Evolutionary conservation across 2,888 invertebrate species (phyloP).

Genomic region (Cosmopolites sordidus): DNA sequence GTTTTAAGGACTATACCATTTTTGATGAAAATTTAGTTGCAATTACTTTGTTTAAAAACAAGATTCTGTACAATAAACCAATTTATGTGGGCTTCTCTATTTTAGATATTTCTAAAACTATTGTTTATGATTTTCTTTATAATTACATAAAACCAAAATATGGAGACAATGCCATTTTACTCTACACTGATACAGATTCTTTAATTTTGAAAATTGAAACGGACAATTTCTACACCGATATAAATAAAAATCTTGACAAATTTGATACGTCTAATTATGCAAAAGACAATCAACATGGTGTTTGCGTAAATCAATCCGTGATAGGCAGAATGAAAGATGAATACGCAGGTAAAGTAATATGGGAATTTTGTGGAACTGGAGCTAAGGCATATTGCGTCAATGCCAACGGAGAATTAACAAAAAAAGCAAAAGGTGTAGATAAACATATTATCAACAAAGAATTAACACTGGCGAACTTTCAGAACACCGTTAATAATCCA

Average conservation of each 20-base stretch:
- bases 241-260: conserved; percentile 5
- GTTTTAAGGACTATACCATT: background rate
- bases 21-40: background rate
- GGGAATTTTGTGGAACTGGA: conserved; percentile 15
- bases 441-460: conserved; percentile 1
- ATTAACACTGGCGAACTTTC: no score
- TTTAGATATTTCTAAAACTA: conserved; percentile 4
- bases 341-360: conserved; percentile 8
- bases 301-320: conserved; percentile 13
- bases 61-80: background rate
- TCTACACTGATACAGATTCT: conserved; percentile 15
- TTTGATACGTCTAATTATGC: conserved; percentile 19
- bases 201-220: conserved; percentile 18
- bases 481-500: no score
- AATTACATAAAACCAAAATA: conserved; percentile 6
- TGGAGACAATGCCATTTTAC: conserved; percentile 8
- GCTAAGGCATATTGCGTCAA: conserved; percentile 18
- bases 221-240: conserved; percentile 16
- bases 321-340: conserved; percentile 17
- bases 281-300: conserved; percentile 6
- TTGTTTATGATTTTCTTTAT: background rate
- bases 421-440: conserved; percentile 13
- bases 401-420: conserved; percentile 2
- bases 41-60: background rate
- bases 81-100: background rate